Evolutionary conservation across 2,113 vertebrate genomes (phyloP).

Genomic region (Anoura caudifer): DNA sequence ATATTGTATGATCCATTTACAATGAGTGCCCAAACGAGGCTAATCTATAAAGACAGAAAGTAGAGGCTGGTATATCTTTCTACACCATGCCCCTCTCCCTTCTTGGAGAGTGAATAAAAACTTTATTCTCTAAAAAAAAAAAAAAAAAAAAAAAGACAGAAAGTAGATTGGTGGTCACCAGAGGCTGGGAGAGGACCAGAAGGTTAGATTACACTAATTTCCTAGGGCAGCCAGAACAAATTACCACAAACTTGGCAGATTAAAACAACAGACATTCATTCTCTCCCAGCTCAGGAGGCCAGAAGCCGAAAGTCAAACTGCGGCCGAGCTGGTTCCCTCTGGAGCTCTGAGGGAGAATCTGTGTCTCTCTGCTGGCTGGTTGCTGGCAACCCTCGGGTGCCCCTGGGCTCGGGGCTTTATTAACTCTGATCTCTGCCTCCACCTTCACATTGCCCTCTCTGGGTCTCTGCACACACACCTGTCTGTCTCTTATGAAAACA

Average conservation of each 20-base stretch:
- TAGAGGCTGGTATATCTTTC: not conserved
- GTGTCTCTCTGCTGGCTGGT: not conserved
- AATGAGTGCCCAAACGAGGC: not conserved
- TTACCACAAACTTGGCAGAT: not conserved
- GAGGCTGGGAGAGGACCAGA: not conserved
- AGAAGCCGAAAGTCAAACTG: not conserved
- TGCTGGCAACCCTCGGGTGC: not conserved
- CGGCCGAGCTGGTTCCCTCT: not conserved
- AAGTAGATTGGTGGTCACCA: too few species aligned
- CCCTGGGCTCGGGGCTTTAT: not conserved
- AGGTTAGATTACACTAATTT: not conserved
- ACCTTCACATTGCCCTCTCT: not conserved
- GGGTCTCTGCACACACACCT: not conserved
- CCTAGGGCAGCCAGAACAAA: not conserved
- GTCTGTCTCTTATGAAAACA: not conserved
- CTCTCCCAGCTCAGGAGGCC: not conserved
- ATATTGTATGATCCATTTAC: not conserved
- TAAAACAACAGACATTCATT: not conserved
- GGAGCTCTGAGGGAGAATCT: not conserved
- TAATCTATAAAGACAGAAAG: not conserved
- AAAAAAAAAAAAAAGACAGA: too few species aligned
- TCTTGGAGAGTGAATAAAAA: too few species aligned
- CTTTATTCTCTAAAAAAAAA: too few species aligned
- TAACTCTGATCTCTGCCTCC: not conserved
- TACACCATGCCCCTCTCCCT: too few species aligned